phyloP scores from a whole-genome alignment of 1,140 invertebrate species.

The Brachionus calyciflorus region DNA sequence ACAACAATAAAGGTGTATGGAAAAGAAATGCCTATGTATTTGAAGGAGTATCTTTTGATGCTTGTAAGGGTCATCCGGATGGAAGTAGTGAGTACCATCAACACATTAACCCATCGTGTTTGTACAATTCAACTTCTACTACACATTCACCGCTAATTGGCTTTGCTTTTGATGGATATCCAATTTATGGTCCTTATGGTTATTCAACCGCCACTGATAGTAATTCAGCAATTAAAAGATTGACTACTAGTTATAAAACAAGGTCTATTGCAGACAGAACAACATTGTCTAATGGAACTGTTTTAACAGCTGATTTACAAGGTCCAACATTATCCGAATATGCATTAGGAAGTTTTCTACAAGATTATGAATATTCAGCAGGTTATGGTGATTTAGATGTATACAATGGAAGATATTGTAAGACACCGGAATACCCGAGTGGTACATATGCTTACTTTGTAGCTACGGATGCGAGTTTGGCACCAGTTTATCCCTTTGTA shows the following conservation, averaged over 20 bases:
- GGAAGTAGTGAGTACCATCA: background rate
- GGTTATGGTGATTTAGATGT: slow-evolving; percentile 6
- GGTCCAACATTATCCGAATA: background rate
- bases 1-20: slow-evolving; percentile 19
- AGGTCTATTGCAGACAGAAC: background rate
- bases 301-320: background rate
- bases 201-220: background rate
- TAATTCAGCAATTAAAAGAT: background rate
- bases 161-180: slow-evolving; percentile 22
- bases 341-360: background rate
- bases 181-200: slow-evolving; percentile 26
- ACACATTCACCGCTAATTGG: background rate
- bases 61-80: slow-evolving; percentile 3
- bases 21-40: background rate
- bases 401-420: slow-evolving; percentile 24
- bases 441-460: slow-evolving; percentile 10
- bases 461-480: background rate
- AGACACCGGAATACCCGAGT: slow-evolving; percentile 21
- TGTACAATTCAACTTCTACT: background rate
- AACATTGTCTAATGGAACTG: background rate
- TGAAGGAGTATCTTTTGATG: slow-evolving; percentile 4
- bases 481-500: slow-evolving; percentile 7
- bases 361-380: background rate
- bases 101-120: background rate
- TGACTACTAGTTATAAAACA: background rate